phyloP scores from a whole-genome alignment of 1,140 invertebrate genomes.

The Samia ricini region DNA sequence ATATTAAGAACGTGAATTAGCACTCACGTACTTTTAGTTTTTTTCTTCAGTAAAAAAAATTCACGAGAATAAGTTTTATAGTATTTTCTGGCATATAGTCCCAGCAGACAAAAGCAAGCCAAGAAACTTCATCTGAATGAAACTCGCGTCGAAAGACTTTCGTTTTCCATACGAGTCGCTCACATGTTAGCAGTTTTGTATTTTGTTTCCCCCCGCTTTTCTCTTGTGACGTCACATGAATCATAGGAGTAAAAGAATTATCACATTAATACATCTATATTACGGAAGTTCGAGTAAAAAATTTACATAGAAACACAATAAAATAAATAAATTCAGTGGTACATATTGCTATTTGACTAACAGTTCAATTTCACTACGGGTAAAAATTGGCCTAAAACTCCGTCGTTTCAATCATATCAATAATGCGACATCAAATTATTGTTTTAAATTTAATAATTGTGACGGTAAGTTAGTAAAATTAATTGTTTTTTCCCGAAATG shows the following conservation, averaged over 20 bases:
- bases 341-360: too few relatives aligned
- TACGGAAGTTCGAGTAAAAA: too few relatives aligned
- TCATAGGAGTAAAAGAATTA: slow-evolving; percentile 29
- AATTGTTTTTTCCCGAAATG: too few relatives aligned
- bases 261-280: background rate
- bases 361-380: too few relatives aligned
- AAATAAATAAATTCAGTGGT: too few relatives aligned
- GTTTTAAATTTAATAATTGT: too few relatives aligned
- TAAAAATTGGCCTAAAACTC: too few relatives aligned
- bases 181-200: slow-evolving; percentile 67
- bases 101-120: slow-evolving; percentile 28
- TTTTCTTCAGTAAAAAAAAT: background rate
- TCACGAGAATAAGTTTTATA: background rate
- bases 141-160: slow-evolving; percentile 68
- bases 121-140: slow-evolving; percentile 68
- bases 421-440: too few relatives aligned
- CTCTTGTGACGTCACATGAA: slow-evolving; percentile 65
- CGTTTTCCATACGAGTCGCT: slow-evolving; percentile 71
- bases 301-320: too few relatives aligned
- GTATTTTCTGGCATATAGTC: slow-evolving; percentile 19
- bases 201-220: slow-evolving; percentile 71
- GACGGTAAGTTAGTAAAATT: too few relatives aligned
- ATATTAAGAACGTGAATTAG: background rate
- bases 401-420: too few relatives aligned
- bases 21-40: background rate